phyloP scores from a whole-genome alignment of 2,113 vertebrate species.

The Apodemus sylvaticus region DNA sequence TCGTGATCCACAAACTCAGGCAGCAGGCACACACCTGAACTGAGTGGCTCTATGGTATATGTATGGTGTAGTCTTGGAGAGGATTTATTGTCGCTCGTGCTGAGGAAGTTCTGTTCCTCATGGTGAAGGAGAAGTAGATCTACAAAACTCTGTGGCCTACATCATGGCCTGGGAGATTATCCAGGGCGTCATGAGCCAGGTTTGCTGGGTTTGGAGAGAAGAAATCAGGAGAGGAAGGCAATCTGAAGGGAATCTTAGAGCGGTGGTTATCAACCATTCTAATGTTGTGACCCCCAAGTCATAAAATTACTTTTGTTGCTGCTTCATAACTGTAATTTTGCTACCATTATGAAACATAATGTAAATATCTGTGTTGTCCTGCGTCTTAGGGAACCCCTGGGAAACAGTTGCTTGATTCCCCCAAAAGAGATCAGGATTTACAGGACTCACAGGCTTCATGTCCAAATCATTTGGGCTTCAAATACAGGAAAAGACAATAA shows the following conservation, averaged over 20 bases:
- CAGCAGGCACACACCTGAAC: slow-evolving; percentile 61
- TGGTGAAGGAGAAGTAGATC: slow-evolving; percentile 62
- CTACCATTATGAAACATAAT: background rate
- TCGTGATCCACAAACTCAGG: background rate
- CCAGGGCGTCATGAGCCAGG: background rate
- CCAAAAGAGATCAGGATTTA: background rate
- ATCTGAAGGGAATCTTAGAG: no score
- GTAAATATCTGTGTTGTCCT: background rate
- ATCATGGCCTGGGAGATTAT: background rate
- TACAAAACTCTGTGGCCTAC: no score
- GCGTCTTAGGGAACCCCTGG: background rate
- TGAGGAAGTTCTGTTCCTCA: slow-evolving; percentile 59
- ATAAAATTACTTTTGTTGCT: background rate
- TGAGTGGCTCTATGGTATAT: slow-evolving; percentile 13
- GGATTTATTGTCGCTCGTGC: slow-evolving; percentile 38
- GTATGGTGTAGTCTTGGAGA: slow-evolving; percentile 67
- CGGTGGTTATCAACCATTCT: background rate
- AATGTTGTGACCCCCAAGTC: background rate
- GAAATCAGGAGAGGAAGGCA: background rate
- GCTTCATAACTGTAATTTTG: background rate
- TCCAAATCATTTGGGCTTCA: background rate
- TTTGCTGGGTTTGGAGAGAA: no score
- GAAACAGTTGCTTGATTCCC: background rate
- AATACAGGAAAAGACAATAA: background rate
- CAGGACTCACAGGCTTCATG: no score